Evolutionary conservation across 2,113 vertebrate species (phyloP), one percentile per base, ranked within the genome.

Genomic region (Python bivittatus): DNA sequence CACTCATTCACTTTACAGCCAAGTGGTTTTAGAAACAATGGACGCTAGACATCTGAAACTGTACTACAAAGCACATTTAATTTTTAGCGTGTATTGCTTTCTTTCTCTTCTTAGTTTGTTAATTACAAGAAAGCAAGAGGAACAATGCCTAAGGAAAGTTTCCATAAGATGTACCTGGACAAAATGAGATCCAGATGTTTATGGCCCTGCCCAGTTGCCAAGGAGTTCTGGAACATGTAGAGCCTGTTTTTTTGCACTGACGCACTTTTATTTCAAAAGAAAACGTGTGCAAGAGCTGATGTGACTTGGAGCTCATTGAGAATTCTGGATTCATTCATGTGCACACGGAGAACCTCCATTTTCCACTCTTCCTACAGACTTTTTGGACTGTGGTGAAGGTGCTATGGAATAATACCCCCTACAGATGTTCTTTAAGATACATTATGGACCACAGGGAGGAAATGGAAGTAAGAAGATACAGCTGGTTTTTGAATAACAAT

Each of bases 401-500:
- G 9, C 53, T 42, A 54, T 20, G 33, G 58, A 25, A 22, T 27
- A 22, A 92, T 57, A 44, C 84, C 56, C 68, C 72, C 56, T 61
- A 60, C 6, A 38, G 54, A 84, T 38, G 87, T n/a, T 61, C 56
- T 11, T 23, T 38, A 27, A 6, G n/a, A 53, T 88, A 57, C 86
- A 12, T 64, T 88, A 7, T 83, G 94, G 95, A 53, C 90, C 88
- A 85, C 57, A 2, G 93, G 48, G 95, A 94, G 96, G 95, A 97
- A 97, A 25, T 53, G 9, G 89, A 93, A 86, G 92, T 93, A 86
- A 83, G 38, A 91, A 94, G 93, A 95, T 85, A 89, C 11, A 57
- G 91, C 68, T 93, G 29, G 0, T 93, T 95, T 92, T 96, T 94
- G 92, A 95, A 94, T 91, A 96, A 96, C 96, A 94, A 96, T 94